A percentile compares a stretch with the other conserved stretches of the same genome.
Evolutionary conservation across 2,113 vertebrate species (phyloP).

Genomic region (Phyllostomus hastatus): DNA sequence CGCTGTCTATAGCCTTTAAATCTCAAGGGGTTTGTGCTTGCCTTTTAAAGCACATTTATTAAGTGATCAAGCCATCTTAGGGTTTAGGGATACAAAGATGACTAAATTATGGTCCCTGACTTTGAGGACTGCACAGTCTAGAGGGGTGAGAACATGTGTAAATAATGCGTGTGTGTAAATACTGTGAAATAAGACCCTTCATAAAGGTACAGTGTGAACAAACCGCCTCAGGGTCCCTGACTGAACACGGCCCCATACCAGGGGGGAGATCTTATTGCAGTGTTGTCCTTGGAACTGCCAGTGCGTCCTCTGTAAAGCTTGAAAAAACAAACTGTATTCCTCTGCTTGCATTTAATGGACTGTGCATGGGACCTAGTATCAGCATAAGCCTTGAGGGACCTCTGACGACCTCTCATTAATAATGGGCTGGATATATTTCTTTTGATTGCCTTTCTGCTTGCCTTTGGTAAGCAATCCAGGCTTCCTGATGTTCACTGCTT

Average conservation of each 20-base stretch:
- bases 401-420: not conserved
- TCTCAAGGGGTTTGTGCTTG: not conserved
- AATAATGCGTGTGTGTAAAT: not conserved
- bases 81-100: not conserved
- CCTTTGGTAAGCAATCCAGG: not conserved
- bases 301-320: not conserved
- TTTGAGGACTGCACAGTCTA: not conserved
- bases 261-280: not conserved
- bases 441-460: not conserved
- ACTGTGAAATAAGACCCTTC: not conserved
- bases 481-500: slow-evolving; percentile 36
- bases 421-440: not conserved
- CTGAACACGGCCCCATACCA: not conserved
- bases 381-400: not conserved
- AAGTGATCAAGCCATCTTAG: not conserved
- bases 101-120: not conserved
- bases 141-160: not conserved
- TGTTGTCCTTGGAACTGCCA: not conserved
- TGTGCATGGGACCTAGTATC: not conserved
- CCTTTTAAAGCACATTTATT: slow-evolving; percentile 10
- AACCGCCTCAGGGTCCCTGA: not conserved
- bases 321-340: not conserved
- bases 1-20: not conserved
- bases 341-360: not conserved
- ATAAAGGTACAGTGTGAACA: not conserved